These are phyloP conservation scores for Excalfactoria chinensis DNA, from an alignment of 2,113 vertebrate genomes.

Conservation along the genomic window DNA sequence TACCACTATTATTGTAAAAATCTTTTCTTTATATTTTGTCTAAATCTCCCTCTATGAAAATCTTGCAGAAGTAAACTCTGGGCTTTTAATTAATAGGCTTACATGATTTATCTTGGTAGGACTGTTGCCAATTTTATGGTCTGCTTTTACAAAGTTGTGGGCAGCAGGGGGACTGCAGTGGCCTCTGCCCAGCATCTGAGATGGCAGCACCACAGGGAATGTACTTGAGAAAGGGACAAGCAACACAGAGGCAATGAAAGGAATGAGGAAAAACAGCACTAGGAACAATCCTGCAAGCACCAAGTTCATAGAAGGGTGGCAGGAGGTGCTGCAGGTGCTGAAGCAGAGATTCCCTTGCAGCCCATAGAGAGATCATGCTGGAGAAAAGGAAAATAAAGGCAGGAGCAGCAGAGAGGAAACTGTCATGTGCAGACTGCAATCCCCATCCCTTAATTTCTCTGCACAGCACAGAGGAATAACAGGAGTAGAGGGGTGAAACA, in stretches of 20 bases:
- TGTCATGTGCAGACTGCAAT: not conserved
- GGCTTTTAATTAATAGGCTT: not conserved
- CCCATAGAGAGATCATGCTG: not conserved
- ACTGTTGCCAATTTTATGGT: not conserved
- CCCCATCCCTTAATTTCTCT: not conserved
- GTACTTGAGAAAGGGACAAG: not conserved
- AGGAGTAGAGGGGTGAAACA: not conserved
- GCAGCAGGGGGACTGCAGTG: not conserved
- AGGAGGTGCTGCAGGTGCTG: not conserved
- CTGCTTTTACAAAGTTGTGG: not conserved
- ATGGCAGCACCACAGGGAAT: not conserved
- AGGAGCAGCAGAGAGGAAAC: not conserved
- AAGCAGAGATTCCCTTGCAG: not conserved
- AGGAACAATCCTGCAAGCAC: not conserved
- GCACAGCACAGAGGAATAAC: too few relatives aligned
- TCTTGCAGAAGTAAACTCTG: not conserved
- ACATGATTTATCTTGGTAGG: not conserved
- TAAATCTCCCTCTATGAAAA: not conserved
- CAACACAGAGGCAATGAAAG: not conserved
- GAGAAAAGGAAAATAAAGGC: not conserved
- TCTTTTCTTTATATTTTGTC: too few relatives aligned
- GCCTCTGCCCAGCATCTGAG: not conserved
- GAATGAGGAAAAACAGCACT: not conserved
- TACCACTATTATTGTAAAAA: too few relatives aligned
- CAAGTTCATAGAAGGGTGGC: not conserved